phyloP scores from a whole-genome alignment of 2,113 vertebrate species.

The Chrysemys picta region DNA sequence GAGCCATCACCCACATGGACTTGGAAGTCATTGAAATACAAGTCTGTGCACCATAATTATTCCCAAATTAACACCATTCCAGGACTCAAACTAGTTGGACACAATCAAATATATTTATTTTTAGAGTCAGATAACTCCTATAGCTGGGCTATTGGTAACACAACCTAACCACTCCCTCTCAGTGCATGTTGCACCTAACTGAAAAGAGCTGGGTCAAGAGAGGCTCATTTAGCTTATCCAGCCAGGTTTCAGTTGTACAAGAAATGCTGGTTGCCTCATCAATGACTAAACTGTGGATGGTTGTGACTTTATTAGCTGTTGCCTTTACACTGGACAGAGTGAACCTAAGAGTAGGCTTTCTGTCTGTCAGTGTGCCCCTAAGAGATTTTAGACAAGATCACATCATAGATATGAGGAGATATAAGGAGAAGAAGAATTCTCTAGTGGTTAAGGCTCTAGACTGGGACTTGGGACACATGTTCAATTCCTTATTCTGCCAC shows the following conservation, averaged over 20 bases:
- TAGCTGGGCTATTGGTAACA: background rate
- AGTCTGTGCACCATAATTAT: background rate
- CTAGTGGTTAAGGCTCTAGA: accelerated
- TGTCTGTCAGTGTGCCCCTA: accelerated
- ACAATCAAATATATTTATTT: accelerated
- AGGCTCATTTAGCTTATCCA: background rate
- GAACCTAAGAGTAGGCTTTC: background rate
- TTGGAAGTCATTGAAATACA: background rate
- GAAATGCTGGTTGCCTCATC: background rate
- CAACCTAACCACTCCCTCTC: background rate
- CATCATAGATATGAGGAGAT: background rate
- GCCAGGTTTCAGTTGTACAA: background rate
- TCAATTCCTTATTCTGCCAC: background rate
- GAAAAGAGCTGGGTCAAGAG: background rate
- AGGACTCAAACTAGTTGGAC: background rate
- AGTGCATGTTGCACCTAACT: background rate
- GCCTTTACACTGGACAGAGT: background rate
- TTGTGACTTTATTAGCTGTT: background rate
- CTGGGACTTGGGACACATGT: background rate
- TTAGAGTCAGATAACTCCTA: accelerated
- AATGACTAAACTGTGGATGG: background rate
- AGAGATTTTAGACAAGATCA: background rate
- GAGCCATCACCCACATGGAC: background rate
- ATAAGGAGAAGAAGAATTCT: background rate
- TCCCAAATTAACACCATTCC: background rate